Evolutionary conservation across 1,140 invertebrate species (phyloP).

Genomic region (Coboldia fuscipes): DNA sequence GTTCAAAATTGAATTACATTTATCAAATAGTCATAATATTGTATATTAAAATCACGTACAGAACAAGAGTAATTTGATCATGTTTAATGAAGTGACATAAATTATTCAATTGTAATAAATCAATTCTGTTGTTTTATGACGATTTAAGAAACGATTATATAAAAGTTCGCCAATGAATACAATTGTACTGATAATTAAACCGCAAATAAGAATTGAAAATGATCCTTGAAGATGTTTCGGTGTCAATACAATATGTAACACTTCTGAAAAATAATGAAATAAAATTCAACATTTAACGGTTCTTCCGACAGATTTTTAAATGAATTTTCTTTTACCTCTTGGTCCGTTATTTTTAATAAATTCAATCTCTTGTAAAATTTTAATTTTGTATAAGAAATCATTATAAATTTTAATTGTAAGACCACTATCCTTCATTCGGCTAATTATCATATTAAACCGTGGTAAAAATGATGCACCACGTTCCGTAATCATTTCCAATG

Average conservation of each 20-base stretch:
- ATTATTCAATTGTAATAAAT: no score
- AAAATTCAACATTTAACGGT: no score
- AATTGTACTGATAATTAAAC: constrained; percentile 12
- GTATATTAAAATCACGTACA: no score
- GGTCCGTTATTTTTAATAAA: neutral
- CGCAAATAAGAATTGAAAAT: constrained; percentile 22
- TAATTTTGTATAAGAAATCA: constrained; percentile 11
- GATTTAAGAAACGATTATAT: constrained; percentile 8
- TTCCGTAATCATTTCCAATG: constrained; percentile 25
- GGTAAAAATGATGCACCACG: constrained; percentile 26
- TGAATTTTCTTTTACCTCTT: no score
- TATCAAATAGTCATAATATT: no score
- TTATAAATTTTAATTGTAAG: constrained; percentile 16
- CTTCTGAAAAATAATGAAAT: constrained; percentile 5
- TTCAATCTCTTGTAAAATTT: constrained; percentile 4
- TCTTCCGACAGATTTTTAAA: no score
- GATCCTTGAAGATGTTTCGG: constrained; percentile 25
- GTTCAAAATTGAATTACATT: no score
- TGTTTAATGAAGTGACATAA: no score
- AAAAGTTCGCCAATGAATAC: constrained; percentile 7
- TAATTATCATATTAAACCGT: constrained; percentile 21
- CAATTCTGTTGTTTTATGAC: constrained; percentile 3
- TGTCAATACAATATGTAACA: constrained; percentile 19
- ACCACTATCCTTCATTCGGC: constrained; percentile 22
- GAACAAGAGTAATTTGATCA: no score